Base-by-base conservation (phyloP, 2,797 vertebrate genomes). In the Thaleichthys pacificus region DNA sequence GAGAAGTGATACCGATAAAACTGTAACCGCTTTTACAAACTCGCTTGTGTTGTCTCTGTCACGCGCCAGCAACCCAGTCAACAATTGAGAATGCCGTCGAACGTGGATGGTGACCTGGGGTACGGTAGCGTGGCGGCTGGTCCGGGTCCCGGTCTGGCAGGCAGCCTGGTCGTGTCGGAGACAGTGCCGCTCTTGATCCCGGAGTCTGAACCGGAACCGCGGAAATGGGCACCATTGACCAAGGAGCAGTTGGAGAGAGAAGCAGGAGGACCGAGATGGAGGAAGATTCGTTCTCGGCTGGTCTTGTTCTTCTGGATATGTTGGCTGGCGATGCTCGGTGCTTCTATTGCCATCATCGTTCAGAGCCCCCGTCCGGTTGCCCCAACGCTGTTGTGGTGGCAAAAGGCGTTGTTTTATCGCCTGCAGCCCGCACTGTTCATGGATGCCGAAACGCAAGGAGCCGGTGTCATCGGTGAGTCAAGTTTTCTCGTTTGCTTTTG, bases 311-410 rank as follows among this genome's bases (percentile, higher is more conserved):
- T 94, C 83, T 93, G 91, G 86, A 1, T 90, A 35, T 12, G 72
- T 7, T 94, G 93, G 86, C 0, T 91, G 47, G 73, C 84, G 28
- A 83, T 93, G 71, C 84, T 94, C 3, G 80, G 76, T 22, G 67
- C 66, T 14, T 69, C 91, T 24, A 5, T 93, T 1, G 70, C 76
- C 22, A 83, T 93, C 60, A 65, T 94, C 0, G 54, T 78, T 3
- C 22, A 81, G 21, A 93, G 80, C 17, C 88, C 92, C 0, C 75
- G 82, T n/a, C 88, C 86, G 0, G 75, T 77, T 0, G 75, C 22
- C 0, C 79, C 76, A 0, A 64, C 71, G 11, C 89, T 92, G 6
- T 68, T 24, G 3, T 95, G 94, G 93, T 95, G 94, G 93, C 93
- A 93, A 84, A 91, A 66, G 70, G 57, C 88, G 0, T n/a, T 91